Base-by-base conservation (phyloP, 92 coral and sea anemone species). In the Galaxea fascicularis region DNA sequence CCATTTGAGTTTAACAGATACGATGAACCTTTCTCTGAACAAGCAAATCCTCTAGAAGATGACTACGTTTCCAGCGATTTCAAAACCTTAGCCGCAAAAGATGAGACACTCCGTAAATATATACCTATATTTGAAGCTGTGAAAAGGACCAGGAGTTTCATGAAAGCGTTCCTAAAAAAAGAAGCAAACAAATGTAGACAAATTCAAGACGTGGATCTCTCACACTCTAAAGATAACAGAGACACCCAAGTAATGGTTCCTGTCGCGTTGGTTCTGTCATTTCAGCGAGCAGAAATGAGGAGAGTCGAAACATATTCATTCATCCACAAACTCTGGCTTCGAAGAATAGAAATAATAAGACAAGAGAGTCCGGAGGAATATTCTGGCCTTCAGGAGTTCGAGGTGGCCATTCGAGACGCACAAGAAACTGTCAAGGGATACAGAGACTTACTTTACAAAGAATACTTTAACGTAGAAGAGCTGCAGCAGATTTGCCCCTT, bases 291-390 rank as follows among this genome's bases (percentile, higher is more conserved):
- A 31, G 80, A 74, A 53, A 6, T 79, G 66, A 14, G 21, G 22
- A 51, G 52, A 31, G 44, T 79, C 15, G 84, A 79, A 31, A 10
- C 27, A 22, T 39, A 35, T 21, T 49, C 74, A 0, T 79, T 79
- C 49, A 20, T 79, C 65, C 30, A 27, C 24, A 79, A 79, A 46
- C 62, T 79, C 4, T 79, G 84, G 84, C 65, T 65, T 17, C 65
- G 53, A 4, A 26, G 74, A 79, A 79, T 79, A 79, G 28, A 52
- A 4, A 10, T 49, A 17, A 65, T 7, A 65, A 20, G 45, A 21
- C 1, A 66, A 4, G 24, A 46, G 20, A 22, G 51, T 18, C n/a
- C 29, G 14, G 65, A 66, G 15, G 9, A 13, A n/a, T 65, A 20
- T 41, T 45, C 71, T 26, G 13, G 22, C 16, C 75, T 79, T 30